Percentiles rank a stretch among this genome's conserved stretches.
Conservation (phyloP, 2,888 invertebrate species). For the Allacma fusca region DNA sequence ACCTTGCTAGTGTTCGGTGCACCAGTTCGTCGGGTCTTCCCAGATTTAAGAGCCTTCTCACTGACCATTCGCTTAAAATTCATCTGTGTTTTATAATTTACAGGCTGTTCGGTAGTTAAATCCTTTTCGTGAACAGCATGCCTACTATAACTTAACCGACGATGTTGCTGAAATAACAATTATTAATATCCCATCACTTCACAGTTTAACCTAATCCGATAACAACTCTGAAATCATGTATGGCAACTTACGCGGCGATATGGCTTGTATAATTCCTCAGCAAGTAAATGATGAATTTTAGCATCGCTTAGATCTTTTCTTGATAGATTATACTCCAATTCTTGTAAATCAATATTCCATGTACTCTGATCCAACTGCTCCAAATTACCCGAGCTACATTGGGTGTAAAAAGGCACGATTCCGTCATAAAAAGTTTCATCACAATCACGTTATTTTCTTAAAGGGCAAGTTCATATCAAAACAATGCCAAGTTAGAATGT, state of each 20-base stretch:
- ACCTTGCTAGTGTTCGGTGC: slow-evolving; percentile 19
- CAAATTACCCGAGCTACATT: slow-evolving; percentile 50
- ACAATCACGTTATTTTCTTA: too few relatives aligned
- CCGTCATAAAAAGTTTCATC: background rate
- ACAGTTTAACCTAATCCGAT: too few relatives aligned
- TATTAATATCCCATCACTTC: background rate
- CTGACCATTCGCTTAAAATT: slow-evolving; percentile 87
- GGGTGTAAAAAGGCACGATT: background rate
- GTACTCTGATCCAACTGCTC: slow-evolving; percentile 80
- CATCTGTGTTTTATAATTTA: slow-evolving; percentile 89
- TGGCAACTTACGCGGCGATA: slow-evolving; percentile 67
- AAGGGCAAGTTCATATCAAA: too few relatives aligned
- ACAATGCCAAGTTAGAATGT: too few relatives aligned
- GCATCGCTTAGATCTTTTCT: slow-evolving; percentile 92
- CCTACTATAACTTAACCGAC: slow-evolving; percentile 87
- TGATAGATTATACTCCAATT: slow-evolving; percentile 89
- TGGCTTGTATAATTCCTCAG: slow-evolving; percentile 87
- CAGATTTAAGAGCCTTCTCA: slow-evolving; percentile 79
- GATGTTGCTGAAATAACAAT: slow-evolving; percentile 71
- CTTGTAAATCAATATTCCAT: slow-evolving; percentile 93
- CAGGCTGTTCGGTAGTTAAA: slow-evolving; percentile 73
- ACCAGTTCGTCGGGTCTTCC: slow-evolving; percentile 71
- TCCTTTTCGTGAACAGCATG: slow-evolving; percentile 90
- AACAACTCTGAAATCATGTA: background rate
- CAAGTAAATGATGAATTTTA: slow-evolving; percentile 90